Conservation (phyloP, 2,113 vertebrate species). For the Anser brachyrhynchus region DNA sequence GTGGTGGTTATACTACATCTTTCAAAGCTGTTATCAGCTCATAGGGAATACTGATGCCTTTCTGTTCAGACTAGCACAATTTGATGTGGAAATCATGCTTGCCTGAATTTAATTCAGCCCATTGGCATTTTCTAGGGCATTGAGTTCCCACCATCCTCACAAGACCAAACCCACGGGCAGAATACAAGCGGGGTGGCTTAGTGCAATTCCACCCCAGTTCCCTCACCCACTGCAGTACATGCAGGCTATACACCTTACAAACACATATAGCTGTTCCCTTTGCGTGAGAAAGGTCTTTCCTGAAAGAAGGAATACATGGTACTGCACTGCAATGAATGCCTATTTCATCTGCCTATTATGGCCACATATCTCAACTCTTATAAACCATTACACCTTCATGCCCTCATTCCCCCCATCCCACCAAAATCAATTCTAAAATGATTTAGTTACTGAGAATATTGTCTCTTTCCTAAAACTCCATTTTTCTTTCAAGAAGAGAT, state of each 20-base stretch:
- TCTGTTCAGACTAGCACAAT: neutral
- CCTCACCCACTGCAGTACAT: neutral
- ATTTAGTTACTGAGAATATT: slow-evolving; percentile 20
- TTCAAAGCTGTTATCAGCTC: slow-evolving; percentile 17
- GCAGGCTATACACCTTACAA: neutral
- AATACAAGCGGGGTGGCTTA: neutral
- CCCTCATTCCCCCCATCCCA: neutral
- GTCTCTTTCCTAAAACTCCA: slow-evolving; percentile 14
- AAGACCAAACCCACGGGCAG: neutral
- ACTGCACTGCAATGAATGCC: neutral
- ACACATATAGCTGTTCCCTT: neutral
- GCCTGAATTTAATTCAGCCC: neutral
- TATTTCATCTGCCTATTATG: neutral
- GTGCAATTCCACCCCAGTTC: neutral
- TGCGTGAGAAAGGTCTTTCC: neutral
- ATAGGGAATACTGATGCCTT: slow-evolving; percentile 14
- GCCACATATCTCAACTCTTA: neutral
- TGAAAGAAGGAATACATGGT: neutral
- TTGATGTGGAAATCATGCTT: neutral
- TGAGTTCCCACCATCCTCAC: neutral
- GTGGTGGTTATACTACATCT: neutral
- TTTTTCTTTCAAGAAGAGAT: slow-evolving; percentile 35
- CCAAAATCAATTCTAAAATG: slow-evolving; percentile 17
- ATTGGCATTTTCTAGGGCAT: neutral
- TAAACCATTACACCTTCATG: neutral